phyloP scores from a whole-genome alignment of 2,888 invertebrate genomes.

The Cepaea hortensis region DNA sequence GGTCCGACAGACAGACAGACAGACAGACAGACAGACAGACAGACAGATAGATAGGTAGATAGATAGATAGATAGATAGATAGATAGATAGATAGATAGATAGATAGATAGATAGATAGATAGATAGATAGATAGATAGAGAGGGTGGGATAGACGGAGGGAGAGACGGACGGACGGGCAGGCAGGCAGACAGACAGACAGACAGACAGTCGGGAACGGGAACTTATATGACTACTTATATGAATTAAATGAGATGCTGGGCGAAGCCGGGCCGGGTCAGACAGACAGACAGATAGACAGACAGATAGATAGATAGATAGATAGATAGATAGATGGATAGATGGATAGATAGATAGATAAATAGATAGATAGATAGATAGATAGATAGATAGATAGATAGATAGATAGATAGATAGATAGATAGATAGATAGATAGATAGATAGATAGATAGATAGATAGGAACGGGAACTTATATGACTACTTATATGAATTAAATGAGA shows the following conservation, averaged over 20 bases:
- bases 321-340: background rate
- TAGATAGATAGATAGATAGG: background rate
- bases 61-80: slow-evolving; percentile 13
- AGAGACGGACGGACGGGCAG: background rate
- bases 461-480: too few relatives aligned
- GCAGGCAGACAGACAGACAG: slow-evolving; percentile 14
- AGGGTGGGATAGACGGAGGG: background rate
- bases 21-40: slow-evolving; percentile 12
- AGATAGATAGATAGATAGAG: slow-evolving; percentile 16
- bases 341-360: background rate
- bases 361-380: slow-evolving; percentile 4
- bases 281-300: too few relatives aligned
- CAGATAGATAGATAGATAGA: too few relatives aligned
- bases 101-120: slow-evolving; percentile 16
- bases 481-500: too few relatives aligned
- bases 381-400: slow-evolving; percentile 7
- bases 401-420: slow-evolving; percentile 1
- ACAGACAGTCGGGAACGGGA: background rate
- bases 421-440: slow-evolving; percentile 1
- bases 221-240: too few relatives aligned
- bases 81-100: slow-evolving; percentile 16
- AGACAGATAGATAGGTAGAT: too few relatives aligned
- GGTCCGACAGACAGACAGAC: too few relatives aligned
- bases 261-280: too few relatives aligned
- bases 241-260: too few relatives aligned